Evolutionary conservation across 2,113 vertebrate species (phyloP).

Genomic region (Uria aalge): DNA sequence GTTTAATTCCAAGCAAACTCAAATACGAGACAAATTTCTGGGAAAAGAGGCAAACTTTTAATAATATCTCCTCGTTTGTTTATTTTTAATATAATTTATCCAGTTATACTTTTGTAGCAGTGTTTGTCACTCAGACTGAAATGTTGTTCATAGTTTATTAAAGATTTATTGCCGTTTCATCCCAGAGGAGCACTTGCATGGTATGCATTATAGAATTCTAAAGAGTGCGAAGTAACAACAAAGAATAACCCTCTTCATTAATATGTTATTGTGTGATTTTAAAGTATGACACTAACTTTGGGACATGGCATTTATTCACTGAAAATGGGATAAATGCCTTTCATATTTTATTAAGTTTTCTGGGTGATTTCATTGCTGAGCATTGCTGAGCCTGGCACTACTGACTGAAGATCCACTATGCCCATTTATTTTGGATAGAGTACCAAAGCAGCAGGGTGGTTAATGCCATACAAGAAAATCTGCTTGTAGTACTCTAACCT

Average conservation of each 20-base stretch:
- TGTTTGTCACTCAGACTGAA: constrained; percentile 41
- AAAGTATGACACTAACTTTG: not conserved
- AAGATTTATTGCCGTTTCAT: constrained; percentile 63
- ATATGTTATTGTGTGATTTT: not conserved
- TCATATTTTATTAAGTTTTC: constrained; percentile 25
- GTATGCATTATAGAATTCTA: constrained; percentile 31
- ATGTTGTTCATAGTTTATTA: constrained; percentile 57
- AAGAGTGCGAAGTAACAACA: not conserved
- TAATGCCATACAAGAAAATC: not conserved
- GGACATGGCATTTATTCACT: not conserved
- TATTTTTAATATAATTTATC: constrained; percentile 68
- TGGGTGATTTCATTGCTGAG: not conserved
- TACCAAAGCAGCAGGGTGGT: not conserved
- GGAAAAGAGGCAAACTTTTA: constrained; percentile 60
- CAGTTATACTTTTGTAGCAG: constrained; percentile 51
- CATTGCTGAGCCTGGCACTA: not conserved
- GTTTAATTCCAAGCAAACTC: constrained; percentile 69
- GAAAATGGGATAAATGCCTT: constrained; percentile 33
- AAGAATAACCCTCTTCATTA: constrained; percentile 12
- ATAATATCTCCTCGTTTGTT: constrained; percentile 60
- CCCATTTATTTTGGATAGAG: not conserved
- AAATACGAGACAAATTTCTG: constrained; percentile 19
- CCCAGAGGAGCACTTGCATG: constrained; percentile 39
- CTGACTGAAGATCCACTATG: not conserved
- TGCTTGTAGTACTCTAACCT: not conserved